Evolutionary conservation across 1,140 invertebrate genomes (phyloP), one percentile per base, ranked within the genome.

Genomic region (Drosophila sp.): DNA sequence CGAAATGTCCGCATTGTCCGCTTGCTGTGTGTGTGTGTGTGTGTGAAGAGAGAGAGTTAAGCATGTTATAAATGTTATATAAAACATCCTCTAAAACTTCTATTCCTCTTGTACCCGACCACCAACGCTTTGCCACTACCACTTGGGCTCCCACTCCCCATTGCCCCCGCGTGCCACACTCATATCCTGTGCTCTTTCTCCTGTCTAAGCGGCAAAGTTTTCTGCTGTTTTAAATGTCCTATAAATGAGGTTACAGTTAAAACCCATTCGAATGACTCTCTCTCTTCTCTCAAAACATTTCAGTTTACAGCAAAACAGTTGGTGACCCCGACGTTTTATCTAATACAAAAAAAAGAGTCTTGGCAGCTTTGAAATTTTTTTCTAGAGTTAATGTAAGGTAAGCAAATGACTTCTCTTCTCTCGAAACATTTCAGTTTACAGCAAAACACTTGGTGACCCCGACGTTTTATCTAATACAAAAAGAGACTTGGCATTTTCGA

Each of bases 61-160:
- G 82, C 82, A 75, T 70, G 72, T 76, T 81, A 81, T 72, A 86
- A 71, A 81, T 79, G 71, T 61, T 77, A 62, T 77, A 64, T 77
- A 64, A 70, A 70, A 70, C 72, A 77, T 70, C 41, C 70, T 58
- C 44, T 55, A 27, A 76, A 50, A 50, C 44, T 50, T 50, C 23
- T 50, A 50, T 50, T 7, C 5, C 11, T 25, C 44, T 23, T 6
- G 1, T 5, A 6, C 4, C 41, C n/a, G 3, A n/a, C 11, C 41
- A 44, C 41, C 41, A 44, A 17, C n/a, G 33, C 33, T 1, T 8
- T 8, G 1, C 1, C 2, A 8, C 5, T 17, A n/a, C 23, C 44
- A 50, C 44, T 7, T 7, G 17, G 17, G 6, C 56, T 63, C 29
- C 47, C 65, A 32, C 23, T 63, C 38, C 67, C 27, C 30, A 27